A percentile compares a stretch with the other conserved stretches of the same genome.
Evolutionary conservation across 2,113 vertebrate species (phyloP).

Genomic region (Nyctereutes procyonoides): DNA sequence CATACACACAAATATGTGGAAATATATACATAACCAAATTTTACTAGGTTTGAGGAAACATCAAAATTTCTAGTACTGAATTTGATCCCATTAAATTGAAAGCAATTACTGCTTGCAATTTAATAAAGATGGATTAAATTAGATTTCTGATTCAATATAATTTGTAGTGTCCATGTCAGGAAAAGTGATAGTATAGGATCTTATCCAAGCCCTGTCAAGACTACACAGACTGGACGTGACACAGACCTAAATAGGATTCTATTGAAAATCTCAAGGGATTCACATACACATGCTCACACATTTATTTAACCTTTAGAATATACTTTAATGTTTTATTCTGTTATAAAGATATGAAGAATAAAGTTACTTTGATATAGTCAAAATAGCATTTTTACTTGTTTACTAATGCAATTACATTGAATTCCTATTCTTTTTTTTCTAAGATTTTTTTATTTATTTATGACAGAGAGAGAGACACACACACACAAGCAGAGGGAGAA

Average conservation of each 20-base stretch:
- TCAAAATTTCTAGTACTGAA: slow-evolving; percentile 69
- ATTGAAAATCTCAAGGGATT: not conserved
- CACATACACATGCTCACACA: not conserved
- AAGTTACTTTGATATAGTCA: not conserved
- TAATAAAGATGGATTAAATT: slow-evolving; percentile 70
- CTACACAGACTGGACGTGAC: not conserved
- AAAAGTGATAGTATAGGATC: slow-evolving; percentile 49
- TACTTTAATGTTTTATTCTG: not conserved
- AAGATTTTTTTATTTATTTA: too few species aligned
- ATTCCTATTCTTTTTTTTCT: not conserved
- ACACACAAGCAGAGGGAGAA: too few species aligned
- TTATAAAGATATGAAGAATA: not conserved
- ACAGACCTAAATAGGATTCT: not conserved
- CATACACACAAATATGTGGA: not conserved
- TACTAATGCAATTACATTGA: not conserved
- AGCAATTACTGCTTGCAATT: slow-evolving; percentile 69
- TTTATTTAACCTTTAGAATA: slow-evolving; percentile 13
- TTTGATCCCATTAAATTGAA: slow-evolving; percentile 74
- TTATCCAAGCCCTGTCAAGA: slow-evolving; percentile 58
- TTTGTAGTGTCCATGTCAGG: slow-evolving; percentile 45
- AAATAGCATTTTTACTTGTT: not conserved
- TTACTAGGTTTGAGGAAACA: slow-evolving; percentile 62
- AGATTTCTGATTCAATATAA: slow-evolving; percentile 63
- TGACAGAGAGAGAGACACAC: too few species aligned
- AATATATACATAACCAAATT: slow-evolving; percentile 29